phyloP scores from a whole-genome alignment of 1,140 invertebrate species.

The Subanguina moxae region DNA sequence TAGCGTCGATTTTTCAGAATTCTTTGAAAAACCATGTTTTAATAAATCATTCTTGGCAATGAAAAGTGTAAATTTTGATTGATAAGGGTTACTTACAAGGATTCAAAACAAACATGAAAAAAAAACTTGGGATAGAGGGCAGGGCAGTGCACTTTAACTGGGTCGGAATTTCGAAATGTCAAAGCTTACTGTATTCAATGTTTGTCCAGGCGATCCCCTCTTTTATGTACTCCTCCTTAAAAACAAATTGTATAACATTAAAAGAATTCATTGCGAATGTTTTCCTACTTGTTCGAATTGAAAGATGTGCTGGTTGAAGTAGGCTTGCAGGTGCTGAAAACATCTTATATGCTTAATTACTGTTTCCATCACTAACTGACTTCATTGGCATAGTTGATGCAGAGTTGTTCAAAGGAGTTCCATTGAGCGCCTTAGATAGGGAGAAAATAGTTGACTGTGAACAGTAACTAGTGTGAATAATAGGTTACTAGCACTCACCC shows the following conservation, averaged over 20 bases:
- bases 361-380: no score
- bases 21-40: no score
- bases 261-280: neutral
- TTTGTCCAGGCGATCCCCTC: constrained; percentile 87
- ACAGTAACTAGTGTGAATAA: neutral
- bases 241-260: no score
- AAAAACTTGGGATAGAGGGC: no score
- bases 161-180: no score
- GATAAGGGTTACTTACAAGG: no score
- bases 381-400: constrained; percentile 80
- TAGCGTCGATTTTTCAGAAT: no score
- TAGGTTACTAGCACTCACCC: constrained; percentile 13
- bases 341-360: neutral
- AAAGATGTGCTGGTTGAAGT: constrained; percentile 97
- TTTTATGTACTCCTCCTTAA: constrained; percentile 84
- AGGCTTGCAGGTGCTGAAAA: constrained; percentile 81
- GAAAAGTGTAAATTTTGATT: no score
- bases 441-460: constrained; percentile 80
- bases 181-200: constrained; percentile 67
- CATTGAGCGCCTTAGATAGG: constrained; percentile 43
- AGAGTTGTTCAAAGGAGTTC: constrained; percentile 88
- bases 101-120: no score
- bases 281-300: constrained; percentile 67
- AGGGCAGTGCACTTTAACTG: no score
- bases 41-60: no score